Evolutionary conservation across 1,140 invertebrate genomes (phyloP), one percentile per base, ranked within the genome.

Genomic region (Elymnias hypermnestra): DNA sequence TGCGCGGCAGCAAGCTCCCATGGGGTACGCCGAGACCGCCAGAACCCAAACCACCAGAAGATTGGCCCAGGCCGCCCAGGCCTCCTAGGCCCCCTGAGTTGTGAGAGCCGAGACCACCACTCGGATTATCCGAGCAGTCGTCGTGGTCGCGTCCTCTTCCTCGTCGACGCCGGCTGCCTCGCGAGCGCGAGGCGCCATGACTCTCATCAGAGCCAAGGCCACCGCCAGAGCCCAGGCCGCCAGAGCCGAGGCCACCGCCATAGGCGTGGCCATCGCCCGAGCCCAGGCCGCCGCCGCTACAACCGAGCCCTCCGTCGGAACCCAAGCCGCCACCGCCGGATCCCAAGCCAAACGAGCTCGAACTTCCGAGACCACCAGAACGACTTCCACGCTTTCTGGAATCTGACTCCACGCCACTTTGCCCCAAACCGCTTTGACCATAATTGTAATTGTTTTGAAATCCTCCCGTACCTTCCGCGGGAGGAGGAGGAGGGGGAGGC

Each of bases 1-100:
- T 69, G 70, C 75, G 75, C 72, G 77, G 72, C 68, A 76, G 38
- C 8, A 68, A 74, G 71, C 74, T 67, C 69, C 77, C 77, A 65
- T 82, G 77, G 66, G 81, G 72, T 51, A 81, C 71, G 35, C 44
- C 62, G 47, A 54, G 74, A 76, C 81, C 77, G 81, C 81, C 79
- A 83, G 79, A 69, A 52, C 50, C 57, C 41, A 56, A 53, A 23
- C 69, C 74, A 56, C 61, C 57, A 18, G 58, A 19, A 19, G 52
- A 36, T 51, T 58, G 63, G 46, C 63, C 70, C 60, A 67, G 59
- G 60, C 64, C 69, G 52, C 60, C 67, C 48, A 68, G 59, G 57
- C 64, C 69, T 49, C 60, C 66, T 45, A 68, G 63, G 40, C 75
- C 71, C 38, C 66, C 72, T 39, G 59, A 60, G 42, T 56, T 45